Conservation (phyloP, 2,888 invertebrate genomes). For the Orthosia cruda region DNA sequence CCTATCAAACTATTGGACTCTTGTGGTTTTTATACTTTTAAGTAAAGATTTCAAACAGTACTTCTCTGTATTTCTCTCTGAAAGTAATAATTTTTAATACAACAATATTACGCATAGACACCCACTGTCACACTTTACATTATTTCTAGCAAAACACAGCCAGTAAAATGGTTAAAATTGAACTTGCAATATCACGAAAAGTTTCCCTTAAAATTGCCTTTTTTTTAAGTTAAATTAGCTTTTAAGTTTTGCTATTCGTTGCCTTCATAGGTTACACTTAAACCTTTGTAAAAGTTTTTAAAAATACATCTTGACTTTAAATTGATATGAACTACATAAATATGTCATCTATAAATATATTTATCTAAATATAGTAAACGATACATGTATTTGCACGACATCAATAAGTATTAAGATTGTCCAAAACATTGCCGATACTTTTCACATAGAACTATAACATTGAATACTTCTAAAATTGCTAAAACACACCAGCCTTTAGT, state of each 20-base stretch:
- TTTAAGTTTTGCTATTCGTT: neutral
- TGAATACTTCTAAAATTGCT: slow-evolving; percentile 22
- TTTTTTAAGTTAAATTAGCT: neutral
- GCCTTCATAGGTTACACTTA: neutral
- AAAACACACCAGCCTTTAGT: slow-evolving; percentile 21
- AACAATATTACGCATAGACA: neutral
- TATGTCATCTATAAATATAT: slow-evolving; percentile 17
- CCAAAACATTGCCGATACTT: slow-evolving; percentile 1
- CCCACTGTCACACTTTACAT: neutral
- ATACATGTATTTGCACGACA: slow-evolving; percentile 20
- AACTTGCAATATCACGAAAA: neutral
- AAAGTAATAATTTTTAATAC: neutral
- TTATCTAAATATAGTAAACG: slow-evolving; percentile 19
- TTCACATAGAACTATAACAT: slow-evolving; percentile 10
- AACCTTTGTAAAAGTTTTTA: neutral
- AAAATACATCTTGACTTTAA: slow-evolving; percentile 1
- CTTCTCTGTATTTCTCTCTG: neutral
- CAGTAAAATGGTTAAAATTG: neutral
- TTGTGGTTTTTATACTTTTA: slow-evolving; percentile 51
- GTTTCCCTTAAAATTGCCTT: slow-evolving; percentile 5
- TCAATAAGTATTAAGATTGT: neutral
- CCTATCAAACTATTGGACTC: slow-evolving; percentile 40
- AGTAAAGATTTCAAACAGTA: neutral
- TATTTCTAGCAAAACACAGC: slow-evolving; percentile 10
- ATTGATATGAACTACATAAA: slow-evolving; percentile 24